Evolutionary conservation across 2,888 invertebrate species (phyloP).

Genomic region (Strigamia transsilvanica): DNA sequence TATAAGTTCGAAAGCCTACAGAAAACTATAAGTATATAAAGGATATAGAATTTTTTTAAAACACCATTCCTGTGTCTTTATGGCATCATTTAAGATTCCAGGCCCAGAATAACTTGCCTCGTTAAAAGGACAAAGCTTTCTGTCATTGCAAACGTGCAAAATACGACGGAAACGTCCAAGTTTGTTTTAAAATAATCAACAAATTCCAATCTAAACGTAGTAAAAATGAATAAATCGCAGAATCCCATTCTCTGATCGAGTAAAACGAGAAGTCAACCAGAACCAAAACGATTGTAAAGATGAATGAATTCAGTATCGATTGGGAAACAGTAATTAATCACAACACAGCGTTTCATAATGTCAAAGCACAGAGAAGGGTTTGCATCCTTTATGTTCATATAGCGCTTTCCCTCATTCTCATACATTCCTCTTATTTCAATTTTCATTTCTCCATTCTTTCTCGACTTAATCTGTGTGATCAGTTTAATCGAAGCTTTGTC

Average conservation of each 20-base stretch:
- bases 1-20: background rate
- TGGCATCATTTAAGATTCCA: conserved; percentile 24
- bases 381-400: background rate
- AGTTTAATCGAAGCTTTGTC: conserved; percentile 38
- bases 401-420: background rate
- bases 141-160: background rate
- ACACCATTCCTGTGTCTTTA: background rate
- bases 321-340: conserved; percentile 35
- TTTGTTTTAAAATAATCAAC: background rate
- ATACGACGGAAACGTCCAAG: background rate
- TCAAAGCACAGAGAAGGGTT: conserved; percentile 6
- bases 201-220: background rate
- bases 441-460: conserved; percentile 6
- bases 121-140: conserved; percentile 17
- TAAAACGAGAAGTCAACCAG: conserved; percentile 34
- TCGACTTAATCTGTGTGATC: conserved; percentile 26
- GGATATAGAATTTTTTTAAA: background rate
- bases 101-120: background rate
- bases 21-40: background rate
- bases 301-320: conserved; percentile 31
- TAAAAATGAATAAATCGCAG: conserved; percentile 30
- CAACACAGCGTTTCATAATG: conserved; percentile 7
- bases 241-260: background rate
- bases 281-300: conserved; percentile 35
- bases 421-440: conserved; percentile 11